Base-by-base conservation (phyloP, 2,113 vertebrate species). In the Engraulis encrasicolus region DNA sequence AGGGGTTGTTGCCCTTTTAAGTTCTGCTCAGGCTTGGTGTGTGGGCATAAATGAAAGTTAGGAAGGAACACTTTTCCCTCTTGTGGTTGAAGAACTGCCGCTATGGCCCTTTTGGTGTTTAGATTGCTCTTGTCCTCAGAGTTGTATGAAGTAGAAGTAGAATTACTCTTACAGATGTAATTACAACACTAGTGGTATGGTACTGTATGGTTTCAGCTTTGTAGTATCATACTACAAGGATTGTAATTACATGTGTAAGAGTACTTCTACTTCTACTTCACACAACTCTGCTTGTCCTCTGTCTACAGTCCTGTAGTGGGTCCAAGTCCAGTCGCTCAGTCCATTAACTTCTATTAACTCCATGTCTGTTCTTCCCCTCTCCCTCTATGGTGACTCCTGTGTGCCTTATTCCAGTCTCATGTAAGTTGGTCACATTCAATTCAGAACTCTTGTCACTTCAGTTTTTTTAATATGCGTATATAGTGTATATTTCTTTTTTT, bases 331-430 rank as follows among this genome's bases (percentile, higher is more conserved):
- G 82, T 89, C 58, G 50, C 91, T 93, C 92, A 87, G 31, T 86
- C 91, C 94, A 93, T 84, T 91, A 95, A 96, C 95, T 93, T 92
- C 94, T 95, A 94, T 96, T 99, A 96, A 97, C 95, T 93, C 90
- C 96, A 95, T 96, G 88, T 97, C 94, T 98, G 93, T 97, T 96
- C 94, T 94, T 93, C 88, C n/a, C 94, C 93, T 92, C 88, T 94
- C 94, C 95, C 93, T 95, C 96, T 93, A 93, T 96, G 95, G 85
- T 92, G 96, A 95, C 91, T 95, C 95, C 95, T 6, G 93, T 95
- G 96, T 98, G 95, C 97, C 97, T 95, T 96, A 97, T 96, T 95
- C 94, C 97, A 99, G 98, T 99, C 90, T 99, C 98, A 99, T 98
- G 98, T 99, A 99, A 99, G 98, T 99, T 95, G 94, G 91, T 91